Evolutionary conservation across 2,888 invertebrate species (phyloP).

Genomic region (Trachelus stipa): DNA sequence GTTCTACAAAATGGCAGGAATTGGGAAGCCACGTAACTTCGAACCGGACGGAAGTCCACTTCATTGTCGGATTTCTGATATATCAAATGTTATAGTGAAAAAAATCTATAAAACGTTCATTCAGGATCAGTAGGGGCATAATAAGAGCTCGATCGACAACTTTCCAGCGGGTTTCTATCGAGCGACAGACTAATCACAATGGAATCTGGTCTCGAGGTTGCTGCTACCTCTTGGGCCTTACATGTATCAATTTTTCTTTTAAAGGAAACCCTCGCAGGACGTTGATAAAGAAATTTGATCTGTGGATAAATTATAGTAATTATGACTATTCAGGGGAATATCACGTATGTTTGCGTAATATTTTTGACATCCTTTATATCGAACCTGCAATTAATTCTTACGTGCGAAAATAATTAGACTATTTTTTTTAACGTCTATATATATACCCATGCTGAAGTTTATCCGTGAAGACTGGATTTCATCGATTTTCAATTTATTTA

Average conservation of each 20-base stretch:
- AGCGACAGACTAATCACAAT: constrained; percentile 4
- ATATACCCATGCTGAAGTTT: background rate
- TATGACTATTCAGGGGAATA: background rate
- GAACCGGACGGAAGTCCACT: background rate
- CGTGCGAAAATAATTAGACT: background rate
- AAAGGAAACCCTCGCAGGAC: background rate
- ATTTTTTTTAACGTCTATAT: background rate
- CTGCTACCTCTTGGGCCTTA: background rate
- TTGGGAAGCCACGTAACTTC: background rate
- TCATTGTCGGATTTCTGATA: background rate
- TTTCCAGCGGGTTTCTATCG: background rate
- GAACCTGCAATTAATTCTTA: background rate
- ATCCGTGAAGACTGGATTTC: background rate
- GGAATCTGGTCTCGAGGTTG: constrained; percentile 8
- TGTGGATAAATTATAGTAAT: background rate
- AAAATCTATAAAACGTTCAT: background rate
- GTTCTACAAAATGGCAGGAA: background rate
- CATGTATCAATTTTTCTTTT: background rate
- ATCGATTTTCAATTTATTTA: background rate
- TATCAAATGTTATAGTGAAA: background rate
- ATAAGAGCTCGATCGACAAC: background rate
- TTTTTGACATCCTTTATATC: background rate
- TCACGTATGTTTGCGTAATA: background rate
- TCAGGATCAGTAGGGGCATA: background rate
- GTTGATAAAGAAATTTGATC: background rate